Evolutionary conservation across 2,888 invertebrate species (phyloP).

Genomic region (Lobophora halterata): DNA sequence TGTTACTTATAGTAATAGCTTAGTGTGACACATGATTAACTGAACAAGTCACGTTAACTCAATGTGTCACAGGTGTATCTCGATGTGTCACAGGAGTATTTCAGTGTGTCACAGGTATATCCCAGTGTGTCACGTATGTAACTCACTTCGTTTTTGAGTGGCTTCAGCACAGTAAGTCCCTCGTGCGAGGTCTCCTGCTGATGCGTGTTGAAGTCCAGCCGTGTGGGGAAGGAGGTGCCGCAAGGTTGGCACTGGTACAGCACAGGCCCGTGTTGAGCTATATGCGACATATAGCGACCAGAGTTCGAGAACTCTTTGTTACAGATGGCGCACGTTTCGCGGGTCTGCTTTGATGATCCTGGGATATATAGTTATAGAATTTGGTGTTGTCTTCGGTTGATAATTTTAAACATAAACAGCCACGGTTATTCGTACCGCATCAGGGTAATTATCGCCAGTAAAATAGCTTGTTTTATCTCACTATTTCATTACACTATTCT

Average conservation of each 20-base stretch:
- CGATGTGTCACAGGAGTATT: too few relatives aligned
- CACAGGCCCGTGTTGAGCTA: slow-evolving; percentile 82
- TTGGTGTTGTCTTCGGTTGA: background rate
- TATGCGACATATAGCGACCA: slow-evolving; percentile 79
- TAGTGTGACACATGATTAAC: too few relatives aligned
- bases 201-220: slow-evolving; percentile 77
- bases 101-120: too few relatives aligned
- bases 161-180: slow-evolving; percentile 65
- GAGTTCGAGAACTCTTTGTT: slow-evolving; percentile 67
- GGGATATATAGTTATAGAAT: slow-evolving; percentile 5
- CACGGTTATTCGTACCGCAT: too few relatives aligned
- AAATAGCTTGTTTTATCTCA: too few relatives aligned
- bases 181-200: slow-evolving; percentile 78
- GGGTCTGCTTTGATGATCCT: slow-evolving; percentile 60
- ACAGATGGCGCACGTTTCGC: slow-evolving; percentile 71
- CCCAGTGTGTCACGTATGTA: too few relatives aligned
- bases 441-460: too few relatives aligned
- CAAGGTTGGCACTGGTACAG: slow-evolving; percentile 82
- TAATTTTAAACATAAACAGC: too few relatives aligned
- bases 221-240: slow-evolving; percentile 65
- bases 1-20: too few relatives aligned
- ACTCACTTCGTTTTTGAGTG: slow-evolving; percentile 21
- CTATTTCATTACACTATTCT: too few relatives aligned
- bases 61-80: too few relatives aligned
- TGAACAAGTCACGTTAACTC: too few relatives aligned